Base-by-base conservation (phyloP, 2,888 invertebrate genomes). In the Himalopsyche kuldschensis region DNA sequence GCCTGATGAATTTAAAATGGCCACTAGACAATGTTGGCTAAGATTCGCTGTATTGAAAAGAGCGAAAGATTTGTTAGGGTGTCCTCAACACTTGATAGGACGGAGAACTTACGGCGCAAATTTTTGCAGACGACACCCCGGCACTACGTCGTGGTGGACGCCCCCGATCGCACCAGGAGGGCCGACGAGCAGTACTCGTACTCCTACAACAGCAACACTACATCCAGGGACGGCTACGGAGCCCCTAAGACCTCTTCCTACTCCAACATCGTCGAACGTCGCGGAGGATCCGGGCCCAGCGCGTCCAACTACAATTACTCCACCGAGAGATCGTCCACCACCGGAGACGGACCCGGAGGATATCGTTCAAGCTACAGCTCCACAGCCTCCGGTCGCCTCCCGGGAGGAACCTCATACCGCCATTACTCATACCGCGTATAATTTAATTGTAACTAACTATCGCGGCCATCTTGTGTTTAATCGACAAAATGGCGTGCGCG, bases 391-490 rank as follows among this genome's bases (percentile, higher is more conserved):
- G 97, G 97, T 89, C 94, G 95, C 89, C 93, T 97, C 89, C 97
- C 97, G 87, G 94, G 95, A 89, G 96, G 97, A 90, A 96, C 95
- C 89, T 91, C 91, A 88, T 97, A 96, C 91, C 95, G 97, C 88
- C 96, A 96, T 90, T 97, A 94, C 92, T 96, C 96, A 88, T 96
- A 97, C 92, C 95, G 96, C 91, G 96, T 97, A 89, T 97, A 95
- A 93, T 69, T 69, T 69, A 69, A 69, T 15, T 69, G 69, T 69
- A 24, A 69, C 69, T 69, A 69, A 69, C 27, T 69, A 8, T 69
- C 4, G 27, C 69, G 27, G 69, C 69, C 69, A 69, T 69, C 27
- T 69, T 69, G 69, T 27, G 69, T 27, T 15, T 11, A 24, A 27
- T 69, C 69, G 69, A 69, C 27, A 27, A 69, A 69, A 69, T 69